Evolutionary conservation across 2,113 vertebrate genomes (phyloP).

Genomic region (Beaufortia kweichowensis): DNA sequence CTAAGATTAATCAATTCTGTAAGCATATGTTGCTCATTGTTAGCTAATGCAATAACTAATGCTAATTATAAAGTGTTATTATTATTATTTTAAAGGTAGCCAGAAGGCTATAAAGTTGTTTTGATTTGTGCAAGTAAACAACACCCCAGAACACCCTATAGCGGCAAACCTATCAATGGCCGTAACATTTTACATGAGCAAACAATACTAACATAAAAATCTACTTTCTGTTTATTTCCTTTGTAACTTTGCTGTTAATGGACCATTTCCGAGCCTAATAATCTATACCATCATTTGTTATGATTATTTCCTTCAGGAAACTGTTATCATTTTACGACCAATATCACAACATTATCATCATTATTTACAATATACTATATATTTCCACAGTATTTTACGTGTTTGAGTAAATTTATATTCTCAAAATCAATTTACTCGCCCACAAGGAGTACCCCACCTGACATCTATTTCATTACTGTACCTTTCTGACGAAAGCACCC

Average conservation of each 20-base stretch:
- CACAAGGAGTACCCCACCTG: slow-evolving; percentile 39
- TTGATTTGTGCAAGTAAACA: too few relatives aligned
- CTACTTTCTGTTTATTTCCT: neutral
- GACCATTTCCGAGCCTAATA: neutral
- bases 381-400: neutral
- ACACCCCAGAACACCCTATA: too few relatives aligned
- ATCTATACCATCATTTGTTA: neutral
- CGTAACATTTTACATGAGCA: neutral
- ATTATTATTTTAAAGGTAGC: too few relatives aligned
- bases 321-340: neutral
- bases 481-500: slow-evolving; percentile 62
- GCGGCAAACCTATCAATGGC: neutral
- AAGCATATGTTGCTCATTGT: too few relatives aligned
- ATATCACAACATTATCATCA: slow-evolving; percentile 9
- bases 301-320: slow-evolving; percentile 19
- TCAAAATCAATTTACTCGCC: slow-evolving; percentile 51
- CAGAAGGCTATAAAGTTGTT: too few relatives aligned
- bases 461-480: slow-evolving; percentile 55
- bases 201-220: slow-evolving; percentile 13
- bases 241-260: neutral
- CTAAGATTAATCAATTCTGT: too few relatives aligned
- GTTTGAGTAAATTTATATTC: too few relatives aligned
- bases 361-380: slow-evolving; percentile 2
- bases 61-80: too few relatives aligned
- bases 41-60: too few relatives aligned